Evolutionary conservation across 2,888 invertebrate species (phyloP).

Genomic region (Cyrtodaria siliqua): DNA sequence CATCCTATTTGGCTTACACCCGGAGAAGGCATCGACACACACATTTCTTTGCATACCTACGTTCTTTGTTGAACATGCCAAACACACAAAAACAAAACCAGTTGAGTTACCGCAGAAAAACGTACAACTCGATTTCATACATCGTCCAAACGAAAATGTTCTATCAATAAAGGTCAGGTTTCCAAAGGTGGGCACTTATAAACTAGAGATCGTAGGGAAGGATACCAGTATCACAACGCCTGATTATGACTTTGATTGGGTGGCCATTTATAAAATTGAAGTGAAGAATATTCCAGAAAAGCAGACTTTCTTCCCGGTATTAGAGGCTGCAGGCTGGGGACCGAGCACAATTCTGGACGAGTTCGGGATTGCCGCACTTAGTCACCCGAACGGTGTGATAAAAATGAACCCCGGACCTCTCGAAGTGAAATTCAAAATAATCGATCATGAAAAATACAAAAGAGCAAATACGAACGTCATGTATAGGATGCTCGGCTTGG

Average conservation of each 20-base stretch:
- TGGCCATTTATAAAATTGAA: conserved; percentile 74
- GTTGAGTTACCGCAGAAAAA: conserved; percentile 67
- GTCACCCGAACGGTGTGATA: conserved; percentile 57
- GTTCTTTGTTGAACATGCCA: conserved; percentile 60
- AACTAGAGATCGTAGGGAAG: conserved; percentile 81
- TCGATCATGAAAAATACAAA: conserved; percentile 52
- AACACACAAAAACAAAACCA: conserved; percentile 45
- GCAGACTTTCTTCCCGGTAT: conserved; percentile 76
- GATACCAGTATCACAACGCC: conserved; percentile 68
- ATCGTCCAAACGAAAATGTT: conserved; percentile 68
- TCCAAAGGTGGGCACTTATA: conserved; percentile 76
- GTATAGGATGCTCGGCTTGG: conserved; percentile 39
- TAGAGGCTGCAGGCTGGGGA: conserved; percentile 81
- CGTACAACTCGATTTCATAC: conserved; percentile 72
- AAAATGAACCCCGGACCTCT: conserved; percentile 58
- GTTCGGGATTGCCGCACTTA: conserved; percentile 58
- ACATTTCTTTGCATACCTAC: conserved; percentile 77
- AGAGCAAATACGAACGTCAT: conserved; percentile 44
- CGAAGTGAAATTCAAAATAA: conserved; percentile 57
- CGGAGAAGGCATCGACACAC: conserved; percentile 59
- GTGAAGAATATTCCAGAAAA: conserved; percentile 66
- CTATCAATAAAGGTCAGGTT: conserved; percentile 72
- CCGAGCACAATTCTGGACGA: conserved; percentile 68
- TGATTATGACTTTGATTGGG: conserved; percentile 75
- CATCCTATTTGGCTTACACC: conserved; percentile 75